Evolutionary conservation across 30 jellyfish, hydroid and myxozoan genomes (phyloP), one percentile per base, ranked within the genome.

Genomic region (Turritopsis dohrnii): DNA sequence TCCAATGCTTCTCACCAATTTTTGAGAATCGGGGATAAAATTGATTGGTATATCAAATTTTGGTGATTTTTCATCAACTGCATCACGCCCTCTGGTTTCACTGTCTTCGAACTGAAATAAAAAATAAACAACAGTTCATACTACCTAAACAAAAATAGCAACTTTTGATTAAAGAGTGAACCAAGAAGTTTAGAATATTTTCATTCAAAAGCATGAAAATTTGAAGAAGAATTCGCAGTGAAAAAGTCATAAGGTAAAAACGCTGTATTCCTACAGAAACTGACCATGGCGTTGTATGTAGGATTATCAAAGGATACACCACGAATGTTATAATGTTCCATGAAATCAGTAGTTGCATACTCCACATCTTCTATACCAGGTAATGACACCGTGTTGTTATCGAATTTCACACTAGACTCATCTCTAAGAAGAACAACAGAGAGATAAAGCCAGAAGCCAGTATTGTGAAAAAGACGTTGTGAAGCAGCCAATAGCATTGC

Each of bases 341-440:
- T 69, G 30, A 69, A 69, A 69, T 69, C 77, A 16, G 77, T n/a
- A 9, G 77, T 69, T 0, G 28, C 30, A 19, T 69, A 69, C 77
- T 69, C 77, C 9, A 69, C 30, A 27, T 27, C 77, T n/a, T 69
- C 77, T 69, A 69, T 69, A 23, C 77, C 77, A 69, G 77, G 77
- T 17, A 69, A 69, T 23, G 77, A 18, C 21, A 23, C 21, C 22
- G 21, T 0, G 73, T 60, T 27, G 30, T 69, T 69, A 8, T 23
- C 30, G 22, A 69, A 69, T 69, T 69, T 69, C 77, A 69, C 77
- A 69, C 31, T 23, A n/a, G 60, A 13, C 60, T 41, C 60, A 41
- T 41, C 60, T 13, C 60, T 41, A 41, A 41, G 9, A 41, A 5
- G 13, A 41, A 41, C 60, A 41, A 41, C 60, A 41, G 13, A 5